Percentiles rank a stretch among this genome's conserved stretches.
Conservation (phyloP, 1,140 invertebrate species). For the Drosophila funebris region DNA sequence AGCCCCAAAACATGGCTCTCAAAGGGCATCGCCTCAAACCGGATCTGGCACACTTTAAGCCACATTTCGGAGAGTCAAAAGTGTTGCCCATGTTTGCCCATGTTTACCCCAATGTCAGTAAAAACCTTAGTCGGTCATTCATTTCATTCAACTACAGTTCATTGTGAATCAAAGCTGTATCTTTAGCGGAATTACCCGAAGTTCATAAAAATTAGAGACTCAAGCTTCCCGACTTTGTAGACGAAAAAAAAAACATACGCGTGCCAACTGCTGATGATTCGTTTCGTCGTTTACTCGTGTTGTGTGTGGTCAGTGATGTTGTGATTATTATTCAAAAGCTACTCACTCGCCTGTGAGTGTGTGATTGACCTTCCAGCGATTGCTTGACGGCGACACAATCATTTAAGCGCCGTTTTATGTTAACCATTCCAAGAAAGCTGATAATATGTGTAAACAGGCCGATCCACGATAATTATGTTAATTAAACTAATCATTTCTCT, state of each 20-base stretch:
- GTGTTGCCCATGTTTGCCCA: conserved; percentile 31
- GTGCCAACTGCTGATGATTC: conserved; percentile 43
- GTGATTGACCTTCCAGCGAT: conserved; percentile 67
- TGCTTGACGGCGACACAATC: conserved; percentile 5
- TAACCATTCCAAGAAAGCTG: conserved; percentile 78
- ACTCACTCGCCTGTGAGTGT: conserved; percentile 2
- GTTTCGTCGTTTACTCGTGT: conserved; percentile 17
- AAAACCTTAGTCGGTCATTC: conserved; percentile 43
- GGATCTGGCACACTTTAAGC: conserved; percentile 53
- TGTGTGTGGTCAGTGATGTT: conserved; percentile 65
- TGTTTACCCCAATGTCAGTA: conserved; percentile 63
- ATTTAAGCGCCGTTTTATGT: conserved; percentile 59
- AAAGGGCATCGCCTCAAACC: conserved; percentile 62
- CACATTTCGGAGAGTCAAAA: background rate
- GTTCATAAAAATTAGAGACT: conserved; percentile 71
- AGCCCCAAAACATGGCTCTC: conserved; percentile 1
- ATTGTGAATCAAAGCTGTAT: conserved; percentile 45
- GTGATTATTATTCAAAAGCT: conserved; percentile 14
- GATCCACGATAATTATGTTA: conserved; percentile 67
- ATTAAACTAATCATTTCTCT: conserved; percentile 47
- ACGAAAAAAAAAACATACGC: conserved; percentile 24
- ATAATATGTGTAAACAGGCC: conserved; percentile 47
- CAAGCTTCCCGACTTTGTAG: background rate
- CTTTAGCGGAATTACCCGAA: conserved; percentile 71
- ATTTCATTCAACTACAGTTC: conserved; percentile 19